A percentile compares a stretch with the other conserved stretches of the same genome.
These are phyloP conservation scores for Didymodactylos carnosus DNA, from an alignment of 2,888 invertebrate genomes.

Conservation along the genomic window DNA sequence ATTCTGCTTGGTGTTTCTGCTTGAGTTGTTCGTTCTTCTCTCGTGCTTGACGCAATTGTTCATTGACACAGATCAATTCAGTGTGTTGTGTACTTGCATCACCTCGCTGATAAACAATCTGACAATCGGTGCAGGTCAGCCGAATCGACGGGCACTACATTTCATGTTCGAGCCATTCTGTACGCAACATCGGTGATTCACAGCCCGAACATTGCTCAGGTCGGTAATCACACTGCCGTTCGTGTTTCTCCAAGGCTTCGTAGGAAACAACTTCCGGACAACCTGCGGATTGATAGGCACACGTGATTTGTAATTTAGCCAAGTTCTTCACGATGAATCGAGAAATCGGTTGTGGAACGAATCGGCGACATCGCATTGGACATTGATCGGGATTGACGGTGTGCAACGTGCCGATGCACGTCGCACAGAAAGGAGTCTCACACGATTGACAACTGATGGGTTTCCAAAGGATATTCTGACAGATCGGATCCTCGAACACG, in stretches of 20 bases:
- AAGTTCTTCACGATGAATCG: neutral
- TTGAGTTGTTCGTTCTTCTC: no score
- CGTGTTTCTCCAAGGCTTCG: no score
- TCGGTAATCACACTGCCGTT: no score
- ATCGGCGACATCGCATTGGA: neutral
- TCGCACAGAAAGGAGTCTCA: neutral
- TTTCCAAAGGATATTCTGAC: neutral
- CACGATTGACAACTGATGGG: neutral
- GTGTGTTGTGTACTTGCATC: no score
- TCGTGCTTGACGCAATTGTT: neutral
- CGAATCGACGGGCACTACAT: neutral
- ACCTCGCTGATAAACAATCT: neutral
- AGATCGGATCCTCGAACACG: neutral
- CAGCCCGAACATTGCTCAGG: no score
- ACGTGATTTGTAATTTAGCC: neutral
- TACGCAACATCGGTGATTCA: no score
- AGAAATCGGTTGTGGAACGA: neutral
- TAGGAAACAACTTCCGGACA: neutral
- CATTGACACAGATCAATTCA: no score
- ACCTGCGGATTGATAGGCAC: neutral
- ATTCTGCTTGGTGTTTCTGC: neutral
- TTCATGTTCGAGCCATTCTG: no score
- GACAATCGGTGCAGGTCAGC: neutral
- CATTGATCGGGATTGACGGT: neutral
- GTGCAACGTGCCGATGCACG: neutral